These are phyloP conservation scores for Semnopithecus entellus DNA, from an alignment of 2,113 vertebrate species.

Conservation along the genomic window DNA sequence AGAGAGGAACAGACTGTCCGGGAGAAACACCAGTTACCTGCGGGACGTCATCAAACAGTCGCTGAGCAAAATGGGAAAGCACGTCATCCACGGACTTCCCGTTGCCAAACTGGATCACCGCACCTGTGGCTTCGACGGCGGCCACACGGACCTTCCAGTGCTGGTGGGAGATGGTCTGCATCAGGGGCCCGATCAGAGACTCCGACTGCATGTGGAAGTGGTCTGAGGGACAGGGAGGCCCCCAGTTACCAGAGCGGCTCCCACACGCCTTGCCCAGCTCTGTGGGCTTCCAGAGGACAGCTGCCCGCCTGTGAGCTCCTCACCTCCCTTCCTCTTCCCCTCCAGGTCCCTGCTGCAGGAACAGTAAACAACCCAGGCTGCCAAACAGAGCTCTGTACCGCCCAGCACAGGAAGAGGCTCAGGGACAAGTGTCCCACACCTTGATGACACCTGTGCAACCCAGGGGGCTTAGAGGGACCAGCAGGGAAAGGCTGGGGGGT, in stretches of 20 bases:
- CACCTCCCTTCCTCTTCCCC: neutral
- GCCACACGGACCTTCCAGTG: conserved; percentile 94
- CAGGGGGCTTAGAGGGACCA: neutral
- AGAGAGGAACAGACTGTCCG: neutral
- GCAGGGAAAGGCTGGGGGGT: neutral
- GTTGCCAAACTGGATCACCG: conserved; percentile 90
- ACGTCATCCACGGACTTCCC: conserved; percentile 94
- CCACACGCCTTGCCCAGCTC: too few relatives aligned
- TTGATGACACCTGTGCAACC: too few relatives aligned
- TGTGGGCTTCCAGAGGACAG: neutral
- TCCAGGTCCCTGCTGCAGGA: neutral
- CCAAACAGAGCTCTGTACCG: neutral
- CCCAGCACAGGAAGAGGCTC: neutral
- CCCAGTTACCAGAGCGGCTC: neutral
- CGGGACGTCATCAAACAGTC: conserved; percentile 94
- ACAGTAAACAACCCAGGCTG: neutral
- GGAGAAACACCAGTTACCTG: conserved; percentile 84
- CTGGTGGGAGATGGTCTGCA: conserved; percentile 94
- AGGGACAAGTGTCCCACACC: neutral
- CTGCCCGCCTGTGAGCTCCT: neutral
- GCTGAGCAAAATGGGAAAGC: conserved; percentile 94
- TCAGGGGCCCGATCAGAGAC: conserved; percentile 91
- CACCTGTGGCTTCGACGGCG: conserved; percentile 91
- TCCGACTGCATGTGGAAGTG: conserved; percentile 97
- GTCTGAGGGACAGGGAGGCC: conserved; percentile 81